Evolutionary conservation across 2,797 vertebrate species (phyloP).

Genomic region (Bufotes viridis): DNA sequence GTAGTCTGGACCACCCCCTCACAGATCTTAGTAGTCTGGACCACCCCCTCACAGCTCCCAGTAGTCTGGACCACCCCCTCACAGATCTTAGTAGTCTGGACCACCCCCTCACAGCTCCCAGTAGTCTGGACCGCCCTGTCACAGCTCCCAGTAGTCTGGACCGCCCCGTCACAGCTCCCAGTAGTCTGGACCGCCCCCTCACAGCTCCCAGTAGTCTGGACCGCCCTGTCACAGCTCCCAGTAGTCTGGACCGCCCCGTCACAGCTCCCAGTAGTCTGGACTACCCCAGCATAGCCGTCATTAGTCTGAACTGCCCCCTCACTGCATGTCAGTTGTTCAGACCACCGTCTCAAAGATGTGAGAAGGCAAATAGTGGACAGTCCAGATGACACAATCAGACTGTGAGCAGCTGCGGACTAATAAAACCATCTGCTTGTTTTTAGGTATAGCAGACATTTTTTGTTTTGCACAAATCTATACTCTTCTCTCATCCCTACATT

Average conservation of each 20-base stretch:
- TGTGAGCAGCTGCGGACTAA: too few relatives aligned
- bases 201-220: too few relatives aligned
- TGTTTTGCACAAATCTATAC: too few relatives aligned
- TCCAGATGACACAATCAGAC: too few relatives aligned
- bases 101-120: background rate
- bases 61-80: background rate
- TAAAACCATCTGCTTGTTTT: too few relatives aligned
- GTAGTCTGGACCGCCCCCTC: background rate
- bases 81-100: background rate
- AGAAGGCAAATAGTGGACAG: too few relatives aligned
- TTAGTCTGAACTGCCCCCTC: background rate
- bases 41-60: background rate
- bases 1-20: background rate
- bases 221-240: background rate
- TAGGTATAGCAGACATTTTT: too few relatives aligned
- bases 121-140: background rate
- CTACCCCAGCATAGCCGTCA: background rate
- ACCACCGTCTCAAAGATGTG: too few relatives aligned
- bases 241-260: background rate
- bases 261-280: background rate
- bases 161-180: background rate
- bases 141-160: too few relatives aligned
- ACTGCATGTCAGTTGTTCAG: too few relatives aligned
- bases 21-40: background rate
- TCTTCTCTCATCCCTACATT: too few relatives aligned